Evolutionary conservation across 2,888 invertebrate genomes (phyloP).

Genomic region (Pammene aurita): DNA sequence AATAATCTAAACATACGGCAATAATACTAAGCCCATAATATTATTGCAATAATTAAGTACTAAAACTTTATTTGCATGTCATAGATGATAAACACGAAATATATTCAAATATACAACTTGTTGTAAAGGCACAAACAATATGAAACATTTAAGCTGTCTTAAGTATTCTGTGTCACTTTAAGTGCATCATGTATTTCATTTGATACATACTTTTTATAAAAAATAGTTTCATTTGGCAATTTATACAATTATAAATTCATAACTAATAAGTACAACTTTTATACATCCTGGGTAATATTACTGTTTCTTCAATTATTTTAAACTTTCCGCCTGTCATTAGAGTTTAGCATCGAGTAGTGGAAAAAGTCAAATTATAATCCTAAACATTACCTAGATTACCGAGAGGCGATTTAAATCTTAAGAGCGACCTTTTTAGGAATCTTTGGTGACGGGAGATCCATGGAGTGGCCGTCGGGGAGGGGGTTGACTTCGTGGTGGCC

Average conservation of each 20-base stretch:
- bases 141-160: conserved; percentile 53
- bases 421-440: conserved; percentile 76
- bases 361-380: conserved; percentile 47
- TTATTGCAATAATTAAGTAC: conserved; percentile 59
- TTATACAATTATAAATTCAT: conserved; percentile 60
- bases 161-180: conserved; percentile 47
- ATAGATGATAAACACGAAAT: conserved; percentile 50
- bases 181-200: conserved; percentile 51
- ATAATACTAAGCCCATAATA: conserved; percentile 57
- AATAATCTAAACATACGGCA: conserved; percentile 56
- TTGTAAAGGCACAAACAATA: conserved; percentile 79
- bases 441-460: conserved; percentile 77
- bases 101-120: conserved; percentile 61
- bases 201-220: conserved; percentile 57
- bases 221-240: conserved; percentile 80
- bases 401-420: conserved; percentile 62
- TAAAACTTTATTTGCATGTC: conserved; percentile 26
- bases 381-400: conserved; percentile 36
- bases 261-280: conserved; percentile 38
- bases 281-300: conserved; percentile 23
- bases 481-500: conserved; percentile 47
- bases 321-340: conserved; percentile 45
- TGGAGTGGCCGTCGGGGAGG: conserved; percentile 44
- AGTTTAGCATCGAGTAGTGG: conserved; percentile 64
- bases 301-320: conserved; percentile 28